Evolutionary conservation across 2,888 invertebrate genomes (phyloP).

Genomic region (Epinotia bilunana): DNA sequence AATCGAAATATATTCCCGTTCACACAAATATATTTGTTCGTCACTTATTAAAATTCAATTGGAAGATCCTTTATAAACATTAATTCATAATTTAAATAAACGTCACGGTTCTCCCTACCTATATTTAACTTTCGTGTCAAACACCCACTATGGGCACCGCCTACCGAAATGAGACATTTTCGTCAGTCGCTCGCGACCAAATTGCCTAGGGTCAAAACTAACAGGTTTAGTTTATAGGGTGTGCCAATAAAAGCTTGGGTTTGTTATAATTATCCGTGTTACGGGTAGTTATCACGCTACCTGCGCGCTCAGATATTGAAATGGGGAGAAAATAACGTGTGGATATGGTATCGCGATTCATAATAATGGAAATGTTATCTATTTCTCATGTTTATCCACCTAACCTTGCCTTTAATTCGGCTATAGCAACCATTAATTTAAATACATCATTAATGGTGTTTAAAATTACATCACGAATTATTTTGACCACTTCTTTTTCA

Average conservation of each 20-base stretch:
- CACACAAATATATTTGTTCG: too few relatives aligned
- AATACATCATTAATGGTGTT: too few relatives aligned
- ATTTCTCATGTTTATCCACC: background rate
- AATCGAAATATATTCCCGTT: too few relatives aligned
- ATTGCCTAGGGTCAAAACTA: slow-evolving; percentile 39
- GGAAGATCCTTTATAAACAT: background rate
- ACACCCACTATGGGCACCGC: slow-evolving; percentile 17
- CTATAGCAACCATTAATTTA: too few relatives aligned
- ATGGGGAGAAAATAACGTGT: slow-evolving; percentile 46
- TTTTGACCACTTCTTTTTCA: too few relatives aligned
- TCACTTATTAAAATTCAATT: background rate
- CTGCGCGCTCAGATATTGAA: slow-evolving; percentile 56
- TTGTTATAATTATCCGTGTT: slow-evolving; percentile 55
- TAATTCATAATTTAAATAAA: background rate
- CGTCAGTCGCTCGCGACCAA: slow-evolving; percentile 27
- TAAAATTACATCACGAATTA: too few relatives aligned
- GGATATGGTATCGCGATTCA: slow-evolving; percentile 35
- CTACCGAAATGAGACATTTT: slow-evolving; percentile 37
- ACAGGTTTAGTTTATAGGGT: slow-evolving; percentile 52
- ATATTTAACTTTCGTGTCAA: slow-evolving; percentile 26
- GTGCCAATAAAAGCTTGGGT: slow-evolving; percentile 48
- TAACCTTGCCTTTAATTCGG: background rate
- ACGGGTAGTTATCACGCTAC: slow-evolving; percentile 57
- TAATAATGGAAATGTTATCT: background rate
- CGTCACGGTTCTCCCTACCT: background rate